Conservation (phyloP, 2,888 invertebrate genomes). For the Enchytraeus crypticus region DNA sequence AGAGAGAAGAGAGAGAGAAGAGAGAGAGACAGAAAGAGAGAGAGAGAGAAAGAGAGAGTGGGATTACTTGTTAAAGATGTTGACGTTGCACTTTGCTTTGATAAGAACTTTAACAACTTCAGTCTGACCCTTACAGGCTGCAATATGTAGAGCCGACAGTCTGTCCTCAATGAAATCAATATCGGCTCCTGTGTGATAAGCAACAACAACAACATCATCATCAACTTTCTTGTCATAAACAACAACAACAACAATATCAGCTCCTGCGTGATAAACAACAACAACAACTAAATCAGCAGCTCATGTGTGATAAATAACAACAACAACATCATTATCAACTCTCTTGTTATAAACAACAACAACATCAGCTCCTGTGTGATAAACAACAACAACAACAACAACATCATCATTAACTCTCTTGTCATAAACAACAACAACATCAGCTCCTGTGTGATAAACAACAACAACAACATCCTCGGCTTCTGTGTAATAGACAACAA, state of each 20-base stretch:
- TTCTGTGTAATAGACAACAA: too few relatives aligned
- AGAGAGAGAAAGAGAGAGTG: slow-evolving; percentile 3
- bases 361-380: too few relatives aligned
- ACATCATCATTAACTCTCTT: slow-evolving; percentile 16
- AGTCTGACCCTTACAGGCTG: slow-evolving; percentile 17
- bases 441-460: too few relatives aligned
- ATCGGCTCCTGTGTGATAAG: slow-evolving; percentile 13
- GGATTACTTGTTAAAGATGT: slow-evolving; percentile 8
- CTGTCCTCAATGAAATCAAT: slow-evolving; percentile 19
- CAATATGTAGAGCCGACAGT: slow-evolving; percentile 24
- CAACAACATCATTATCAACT: slow-evolving; percentile 19
- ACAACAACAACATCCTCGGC: too few relatives aligned
- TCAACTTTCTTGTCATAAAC: too few relatives aligned
- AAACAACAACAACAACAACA: too few relatives aligned
- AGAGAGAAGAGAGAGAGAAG: too few relatives aligned
- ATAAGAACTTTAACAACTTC: slow-evolving; percentile 15
- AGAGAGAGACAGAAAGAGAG: too few relatives aligned
- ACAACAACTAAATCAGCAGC: too few relatives aligned
- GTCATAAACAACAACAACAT: neutral
- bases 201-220: too few relatives aligned
- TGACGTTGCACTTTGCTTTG: slow-evolving; percentile 6
- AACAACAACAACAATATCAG: slow-evolving; percentile 17
- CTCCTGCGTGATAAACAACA: slow-evolving; percentile 9
- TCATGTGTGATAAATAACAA: too few relatives aligned
- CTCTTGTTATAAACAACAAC: neutral